Evolutionary conservation across 2,888 invertebrate species (phyloP).

Genomic region (Tipula vernalis): DNA sequence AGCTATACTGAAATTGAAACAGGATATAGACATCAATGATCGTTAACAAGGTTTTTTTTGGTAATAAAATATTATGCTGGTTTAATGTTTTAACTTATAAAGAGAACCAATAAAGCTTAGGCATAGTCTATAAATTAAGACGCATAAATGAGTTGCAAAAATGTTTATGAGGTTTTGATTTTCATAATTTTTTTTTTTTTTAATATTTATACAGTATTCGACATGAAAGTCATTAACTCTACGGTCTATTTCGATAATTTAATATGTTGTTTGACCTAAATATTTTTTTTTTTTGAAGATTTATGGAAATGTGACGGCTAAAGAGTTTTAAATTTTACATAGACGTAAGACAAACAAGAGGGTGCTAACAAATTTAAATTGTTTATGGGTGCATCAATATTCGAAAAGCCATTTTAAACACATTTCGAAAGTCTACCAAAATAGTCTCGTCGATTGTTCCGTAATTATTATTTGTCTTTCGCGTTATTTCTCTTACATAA

Average conservation of each 20-base stretch:
- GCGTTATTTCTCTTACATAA: too few relatives aligned
- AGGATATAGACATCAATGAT: neutral
- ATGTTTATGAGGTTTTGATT: neutral
- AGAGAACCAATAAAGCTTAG: neutral
- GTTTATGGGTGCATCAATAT: too few relatives aligned
- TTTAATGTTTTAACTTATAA: neutral
- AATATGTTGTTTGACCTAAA: neutral
- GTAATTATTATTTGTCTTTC: too few relatives aligned
- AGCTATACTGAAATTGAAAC: neutral
- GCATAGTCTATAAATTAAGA: neutral
- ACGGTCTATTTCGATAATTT: neutral
- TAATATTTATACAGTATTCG: neutral
- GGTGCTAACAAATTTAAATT: too few relatives aligned
- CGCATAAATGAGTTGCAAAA: neutral
- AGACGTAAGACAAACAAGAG: too few relatives aligned
- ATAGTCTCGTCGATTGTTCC: too few relatives aligned
- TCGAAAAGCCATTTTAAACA: too few relatives aligned
- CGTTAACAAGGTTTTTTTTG: neutral
- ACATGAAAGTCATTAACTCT: neutral
- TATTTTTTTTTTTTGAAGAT: neutral
- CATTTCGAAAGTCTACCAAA: too few relatives aligned
- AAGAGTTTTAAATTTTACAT: neutral
- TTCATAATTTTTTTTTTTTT: neutral
- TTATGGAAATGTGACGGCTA: neutral
- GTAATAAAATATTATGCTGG: constrained; percentile 4